phyloP scores from a whole-genome alignment of 2,888 invertebrate genomes.

The Metellina segmentata region DNA sequence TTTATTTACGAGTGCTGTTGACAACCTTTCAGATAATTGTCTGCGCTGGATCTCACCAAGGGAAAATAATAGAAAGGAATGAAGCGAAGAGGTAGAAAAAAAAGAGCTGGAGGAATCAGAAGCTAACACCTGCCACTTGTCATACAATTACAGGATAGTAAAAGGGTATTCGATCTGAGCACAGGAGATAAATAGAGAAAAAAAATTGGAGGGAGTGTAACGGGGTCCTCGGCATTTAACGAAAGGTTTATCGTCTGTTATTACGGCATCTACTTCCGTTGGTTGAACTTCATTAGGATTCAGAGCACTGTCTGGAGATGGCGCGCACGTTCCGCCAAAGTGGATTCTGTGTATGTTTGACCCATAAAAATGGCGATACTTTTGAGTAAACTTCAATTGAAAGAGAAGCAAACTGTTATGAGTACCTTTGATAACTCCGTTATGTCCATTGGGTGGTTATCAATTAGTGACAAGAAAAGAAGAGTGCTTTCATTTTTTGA shows the following conservation, averaged over 20 bases:
- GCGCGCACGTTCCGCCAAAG: neutral
- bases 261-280: slow-evolving; percentile 25
- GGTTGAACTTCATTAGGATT: slow-evolving; percentile 38
- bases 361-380: too few species aligned
- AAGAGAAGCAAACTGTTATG: too few species aligned
- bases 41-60: neutral
- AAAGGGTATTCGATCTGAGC: neutral
- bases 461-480: too few species aligned
- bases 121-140: slow-evolving; percentile 7
- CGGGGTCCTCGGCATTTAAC: slow-evolving; percentile 30
- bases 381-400: too few species aligned
- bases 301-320: neutral
- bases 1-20: neutral
- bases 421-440: too few species aligned
- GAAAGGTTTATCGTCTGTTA: slow-evolving; percentile 1
- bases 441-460: too few species aligned
- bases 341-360: too few species aligned
- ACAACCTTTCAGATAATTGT: neutral
- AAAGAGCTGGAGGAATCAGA: neutral
- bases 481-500: too few species aligned
- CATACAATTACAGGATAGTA: slow-evolving; percentile 36
- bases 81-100: neutral
- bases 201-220: slow-evolving; percentile 3
- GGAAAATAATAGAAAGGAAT: neutral
- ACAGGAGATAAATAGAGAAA: neutral